Conservation (phyloP, 2,797 vertebrate species). For the Spondyliosoma cantharus region DNA sequence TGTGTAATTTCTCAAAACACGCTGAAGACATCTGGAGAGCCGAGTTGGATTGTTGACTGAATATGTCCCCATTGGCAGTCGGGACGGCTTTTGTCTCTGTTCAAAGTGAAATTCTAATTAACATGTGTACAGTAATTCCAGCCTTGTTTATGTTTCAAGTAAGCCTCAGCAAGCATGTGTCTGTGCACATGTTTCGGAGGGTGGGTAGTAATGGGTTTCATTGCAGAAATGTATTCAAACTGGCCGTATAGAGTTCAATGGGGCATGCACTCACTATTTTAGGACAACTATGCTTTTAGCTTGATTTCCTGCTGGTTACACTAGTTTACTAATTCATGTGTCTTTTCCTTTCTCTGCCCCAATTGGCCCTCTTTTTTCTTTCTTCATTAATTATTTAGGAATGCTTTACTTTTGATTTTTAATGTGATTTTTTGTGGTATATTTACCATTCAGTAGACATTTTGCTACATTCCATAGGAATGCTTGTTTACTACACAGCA, state of each 20-base stretch:
- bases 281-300: slow-evolving; percentile 55
- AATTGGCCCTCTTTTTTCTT: slow-evolving; percentile 36
- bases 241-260: slow-evolving; percentile 26
- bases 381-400: slow-evolving; percentile 52
- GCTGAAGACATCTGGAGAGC: slow-evolving; percentile 45
- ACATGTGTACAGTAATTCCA: slow-evolving; percentile 49
- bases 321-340: slow-evolving; percentile 68
- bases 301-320: slow-evolving; percentile 61
- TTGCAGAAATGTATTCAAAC: slow-evolving; percentile 32
- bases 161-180: slow-evolving; percentile 25
- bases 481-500: slow-evolving; percentile 24
- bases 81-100: slow-evolving; percentile 36
- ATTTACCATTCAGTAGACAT: slow-evolving; percentile 33
- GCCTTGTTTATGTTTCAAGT: slow-evolving; percentile 47
- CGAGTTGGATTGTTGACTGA: slow-evolving; percentile 52
- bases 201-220: background rate
- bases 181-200: background rate
- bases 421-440: slow-evolving; percentile 35
- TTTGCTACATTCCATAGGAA: slow-evolving; percentile 27
- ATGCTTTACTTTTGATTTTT: slow-evolving; percentile 46
- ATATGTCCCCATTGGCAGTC: slow-evolving; percentile 44
- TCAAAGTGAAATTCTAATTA: slow-evolving; percentile 51
- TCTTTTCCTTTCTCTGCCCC: slow-evolving; percentile 42
- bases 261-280: slow-evolving; percentile 44
- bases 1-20: slow-evolving; percentile 36